A percentile compares a stretch with the other conserved stretches of the same genome.
phyloP scores from a whole-genome alignment of 2,888 invertebrate genomes.

The Drosophila gaucha region DNA sequence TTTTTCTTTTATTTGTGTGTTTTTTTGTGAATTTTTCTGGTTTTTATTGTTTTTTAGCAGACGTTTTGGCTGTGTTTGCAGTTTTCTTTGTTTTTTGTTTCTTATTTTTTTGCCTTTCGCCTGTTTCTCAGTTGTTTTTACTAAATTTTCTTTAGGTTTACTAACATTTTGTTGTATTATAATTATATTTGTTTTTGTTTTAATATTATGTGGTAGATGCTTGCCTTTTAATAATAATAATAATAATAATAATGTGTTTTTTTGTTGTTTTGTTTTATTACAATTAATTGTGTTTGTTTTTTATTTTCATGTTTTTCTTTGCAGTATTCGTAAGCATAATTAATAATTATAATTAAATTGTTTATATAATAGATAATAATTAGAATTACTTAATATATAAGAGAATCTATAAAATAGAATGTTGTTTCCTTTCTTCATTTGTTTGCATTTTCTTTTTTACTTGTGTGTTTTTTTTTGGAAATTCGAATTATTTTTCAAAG shows the following conservation, averaged over 20 bases:
- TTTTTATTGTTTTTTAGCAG: constrained; percentile 52
- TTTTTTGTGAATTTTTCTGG: constrained; percentile 59
- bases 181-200: constrained; percentile 34
- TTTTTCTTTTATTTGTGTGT: constrained; percentile 78
- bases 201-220: constrained; percentile 65
- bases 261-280: constrained; percentile 55
- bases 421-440: constrained; percentile 2
- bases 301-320: constrained; percentile 42
- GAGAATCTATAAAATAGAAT: constrained; percentile 78
- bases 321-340: constrained; percentile 72
- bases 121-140: constrained; percentile 56
- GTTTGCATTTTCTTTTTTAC: constrained; percentile 9
- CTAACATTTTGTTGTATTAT: constrained; percentile 63
- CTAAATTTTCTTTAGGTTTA: constrained; percentile 75
- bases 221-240: constrained; percentile 62
- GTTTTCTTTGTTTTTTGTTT: constrained; percentile 28
- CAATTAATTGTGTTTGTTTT: constrained; percentile 64
- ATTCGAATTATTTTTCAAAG: constrained; percentile 23
- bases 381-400: constrained; percentile 77
- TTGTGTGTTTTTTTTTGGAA: constrained; percentile 22
- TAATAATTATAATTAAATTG: constrained; percentile 80
- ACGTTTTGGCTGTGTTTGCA: constrained; percentile 58
- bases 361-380: constrained; percentile 81
- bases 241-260: constrained; percentile 59
- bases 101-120: constrained; percentile 43